Conservation (phyloP, 1,140 invertebrate genomes). For the Brachionus rubens region DNA sequence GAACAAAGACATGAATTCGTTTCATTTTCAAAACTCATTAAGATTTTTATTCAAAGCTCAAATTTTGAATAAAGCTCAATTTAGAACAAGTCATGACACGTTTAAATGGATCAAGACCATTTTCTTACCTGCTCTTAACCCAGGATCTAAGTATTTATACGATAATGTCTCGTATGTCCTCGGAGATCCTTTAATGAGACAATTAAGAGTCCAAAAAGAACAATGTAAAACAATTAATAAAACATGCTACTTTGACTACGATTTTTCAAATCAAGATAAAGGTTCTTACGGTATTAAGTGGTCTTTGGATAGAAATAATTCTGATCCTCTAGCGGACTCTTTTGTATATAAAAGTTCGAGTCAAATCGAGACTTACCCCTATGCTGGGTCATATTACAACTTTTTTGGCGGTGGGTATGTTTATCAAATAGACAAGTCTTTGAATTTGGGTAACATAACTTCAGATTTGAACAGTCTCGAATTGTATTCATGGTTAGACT, state of each 20-base stretch:
- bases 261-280: slow-evolving; percentile 24
- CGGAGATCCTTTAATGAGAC: slow-evolving; percentile 63
- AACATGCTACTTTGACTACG: background rate
- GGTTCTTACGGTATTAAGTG: background rate
- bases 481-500: slow-evolving; percentile 63
- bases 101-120: slow-evolving; percentile 48
- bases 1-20: slow-evolving; percentile 49
- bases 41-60: slow-evolving; percentile 56
- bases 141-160: slow-evolving; percentile 59
- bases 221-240: background rate
- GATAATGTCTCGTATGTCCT: slow-evolving; percentile 64
- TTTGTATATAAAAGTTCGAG: slow-evolving; percentile 30
- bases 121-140: slow-evolving; percentile 47
- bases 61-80: background rate
- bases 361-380: slow-evolving; percentile 60
- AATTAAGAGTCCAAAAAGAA: slow-evolving; percentile 55
- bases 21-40: slow-evolving; percentile 59
- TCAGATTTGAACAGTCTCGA: slow-evolving; percentile 61
- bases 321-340: background rate
- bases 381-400: slow-evolving; percentile 58
- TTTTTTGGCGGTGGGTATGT: slow-evolving; percentile 66
- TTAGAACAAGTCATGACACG: background rate
- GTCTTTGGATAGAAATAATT: too few species aligned
- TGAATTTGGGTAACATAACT: slow-evolving; percentile 52
- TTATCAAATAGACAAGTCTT: slow-evolving; percentile 57